phyloP scores from a whole-genome alignment of 2,113 vertebrate genomes.

The Pygoscelis antarcticus region DNA sequence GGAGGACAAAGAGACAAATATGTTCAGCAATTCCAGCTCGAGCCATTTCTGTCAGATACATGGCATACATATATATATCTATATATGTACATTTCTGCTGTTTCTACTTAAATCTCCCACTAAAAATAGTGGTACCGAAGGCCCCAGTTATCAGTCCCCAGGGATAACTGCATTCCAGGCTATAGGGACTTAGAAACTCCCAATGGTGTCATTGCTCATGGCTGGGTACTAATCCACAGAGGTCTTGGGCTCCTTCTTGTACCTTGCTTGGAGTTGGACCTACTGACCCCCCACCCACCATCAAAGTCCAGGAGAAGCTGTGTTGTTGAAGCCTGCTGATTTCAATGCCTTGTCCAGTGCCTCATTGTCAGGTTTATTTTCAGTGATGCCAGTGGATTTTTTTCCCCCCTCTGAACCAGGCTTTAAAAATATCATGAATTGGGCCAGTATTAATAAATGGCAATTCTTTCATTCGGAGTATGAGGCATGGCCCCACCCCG shows the following conservation, averaged over 20 bases:
- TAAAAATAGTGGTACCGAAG: not conserved
- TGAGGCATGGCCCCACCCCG: accelerated
- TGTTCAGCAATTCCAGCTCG: not conserved
- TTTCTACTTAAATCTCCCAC: not conserved
- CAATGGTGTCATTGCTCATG: accelerated
- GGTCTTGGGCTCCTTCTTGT: not conserved
- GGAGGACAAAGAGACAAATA: not conserved
- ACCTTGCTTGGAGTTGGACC: not conserved
- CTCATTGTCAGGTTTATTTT: not conserved
- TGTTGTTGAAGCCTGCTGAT: not conserved
- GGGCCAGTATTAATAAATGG: not conserved
- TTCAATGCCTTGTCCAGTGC: not conserved
- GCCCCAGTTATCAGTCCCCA: not conserved
- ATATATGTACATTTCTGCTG: not conserved
- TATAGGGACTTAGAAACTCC: not conserved
- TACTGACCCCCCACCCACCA: accelerated
- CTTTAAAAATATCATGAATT: not conserved
- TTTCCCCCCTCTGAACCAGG: not conserved
- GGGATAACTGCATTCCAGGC: not conserved
- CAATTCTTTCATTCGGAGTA: not conserved
- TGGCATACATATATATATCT: not conserved
- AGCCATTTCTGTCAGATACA: not conserved
- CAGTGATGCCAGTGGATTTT: not conserved
- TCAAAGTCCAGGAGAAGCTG: not conserved
- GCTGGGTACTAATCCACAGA: not conserved